phyloP scores from a whole-genome alignment of 2,888 invertebrate genomes.

The Drosophila kanekoi region DNA sequence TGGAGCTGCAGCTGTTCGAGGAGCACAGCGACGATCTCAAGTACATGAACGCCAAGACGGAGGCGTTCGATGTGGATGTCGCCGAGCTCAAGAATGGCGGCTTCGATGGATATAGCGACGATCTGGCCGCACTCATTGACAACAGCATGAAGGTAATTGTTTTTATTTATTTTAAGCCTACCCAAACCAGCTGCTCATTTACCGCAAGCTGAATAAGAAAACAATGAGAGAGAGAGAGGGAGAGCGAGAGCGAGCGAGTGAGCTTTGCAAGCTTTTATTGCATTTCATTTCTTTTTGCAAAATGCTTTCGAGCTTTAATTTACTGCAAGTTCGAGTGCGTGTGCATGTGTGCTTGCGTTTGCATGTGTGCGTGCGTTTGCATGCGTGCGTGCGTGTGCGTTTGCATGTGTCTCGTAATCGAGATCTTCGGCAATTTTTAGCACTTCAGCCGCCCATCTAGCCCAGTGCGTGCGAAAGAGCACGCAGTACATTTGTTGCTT shows the following conservation, averaged over 20 bases:
- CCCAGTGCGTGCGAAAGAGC: constrained; percentile 1
- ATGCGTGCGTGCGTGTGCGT: not conserved
- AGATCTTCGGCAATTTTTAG: not conserved
- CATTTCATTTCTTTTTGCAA: not conserved
- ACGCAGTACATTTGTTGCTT: too few species aligned
- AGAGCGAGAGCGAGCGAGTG: not conserved
- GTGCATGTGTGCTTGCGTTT: not conserved
- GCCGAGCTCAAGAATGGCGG: constrained; percentile 62
- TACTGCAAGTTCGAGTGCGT: not conserved
- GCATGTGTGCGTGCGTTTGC: not conserved
- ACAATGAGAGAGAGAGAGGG: not conserved
- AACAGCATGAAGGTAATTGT: constrained; percentile 74
- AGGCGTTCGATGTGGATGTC: constrained; percentile 82
- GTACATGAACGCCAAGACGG: constrained; percentile 91
- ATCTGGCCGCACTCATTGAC: constrained; percentile 80
- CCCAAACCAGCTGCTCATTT: not conserved
- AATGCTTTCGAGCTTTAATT: constrained; percentile 1
- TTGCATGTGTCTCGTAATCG: too few species aligned
- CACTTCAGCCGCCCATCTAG: not conserved
- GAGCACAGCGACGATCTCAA: constrained; percentile 92
- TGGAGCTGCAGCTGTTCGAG: constrained; percentile 91
- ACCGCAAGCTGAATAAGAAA: not conserved
- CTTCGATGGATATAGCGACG: constrained; percentile 61
- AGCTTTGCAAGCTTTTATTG: constrained; percentile 2
- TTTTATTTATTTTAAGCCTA: too few species aligned